Base-by-base conservation (phyloP, 2,113 vertebrate species). In the Chionis minor region DNA sequence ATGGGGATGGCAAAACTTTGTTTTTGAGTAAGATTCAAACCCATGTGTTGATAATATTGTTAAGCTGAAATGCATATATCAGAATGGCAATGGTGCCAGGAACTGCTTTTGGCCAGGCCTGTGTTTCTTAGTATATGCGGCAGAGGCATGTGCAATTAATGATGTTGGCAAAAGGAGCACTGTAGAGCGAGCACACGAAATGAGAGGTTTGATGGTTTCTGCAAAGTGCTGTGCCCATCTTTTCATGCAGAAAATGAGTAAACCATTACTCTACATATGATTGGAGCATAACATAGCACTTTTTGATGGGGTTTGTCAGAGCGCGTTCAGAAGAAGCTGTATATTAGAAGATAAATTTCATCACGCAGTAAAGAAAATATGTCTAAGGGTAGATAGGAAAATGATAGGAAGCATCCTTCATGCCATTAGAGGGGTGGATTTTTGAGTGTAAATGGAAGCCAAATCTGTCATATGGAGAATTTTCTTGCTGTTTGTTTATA, bases 211-310 rank as follows among this genome's bases (percentile, higher is more conserved):
- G 96, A 82, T 97, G 94, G 84, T 96, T 97, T 96, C 94, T 94
- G 94, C 95, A 62, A 94, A 97, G 78, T 94, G 28, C 95, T 87
- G 96, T 96, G 96, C 96, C 96, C 94, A 95, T 73, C 88, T 96
- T 93, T 93, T 97, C 96, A 97, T 95, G 96, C 96, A 95, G 96
- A 96, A 97, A 97, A 97, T 97, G 96, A 97, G 79, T 89, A 97
- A 97, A 96, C 90, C 93, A 86, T 96, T 95, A 94, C 81, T 96
- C 90, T 51, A 91, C 88, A 92, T 96, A 44, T 90, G 96, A 96
- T 92, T 85, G 88, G 90, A 97, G 93, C 96, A 96, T 88, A 96
- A 88, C 96, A 38, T 72, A 96, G 22, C 87, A 73, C 44, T 96
- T 94, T 91, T 71, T 93, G 94, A 96, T 97, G 85, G 90, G 81